A percentile compares a stretch with the other conserved stretches of the same genome.
These are phyloP conservation scores for Tinea semifulvella DNA, from an alignment of 2,888 invertebrate genomes.

Conservation along the genomic window DNA sequence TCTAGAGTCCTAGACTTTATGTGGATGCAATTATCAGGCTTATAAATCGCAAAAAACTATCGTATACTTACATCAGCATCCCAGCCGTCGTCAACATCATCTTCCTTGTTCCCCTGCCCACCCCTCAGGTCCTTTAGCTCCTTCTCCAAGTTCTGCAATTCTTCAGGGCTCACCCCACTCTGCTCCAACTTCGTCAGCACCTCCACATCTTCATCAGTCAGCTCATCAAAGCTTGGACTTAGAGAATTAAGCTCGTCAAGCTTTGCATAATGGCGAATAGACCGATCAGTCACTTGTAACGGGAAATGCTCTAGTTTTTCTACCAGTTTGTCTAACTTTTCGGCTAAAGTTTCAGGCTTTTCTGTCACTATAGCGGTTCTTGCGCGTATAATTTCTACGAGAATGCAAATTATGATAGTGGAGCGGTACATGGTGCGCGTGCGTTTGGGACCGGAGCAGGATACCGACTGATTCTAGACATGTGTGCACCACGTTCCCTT, in stretches of 20 bases:
- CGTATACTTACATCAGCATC: constrained; percentile 1
- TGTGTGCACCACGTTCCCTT: constrained; percentile 25
- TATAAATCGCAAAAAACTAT: too few relatives aligned
- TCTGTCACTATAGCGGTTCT: constrained; percentile 39
- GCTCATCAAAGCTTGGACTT: constrained; percentile 24
- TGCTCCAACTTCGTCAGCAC: constrained; percentile 41
- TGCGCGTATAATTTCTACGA: constrained; percentile 24
- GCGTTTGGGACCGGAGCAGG: constrained; percentile 28
- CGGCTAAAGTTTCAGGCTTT: constrained; percentile 28
- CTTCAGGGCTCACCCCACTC: constrained; percentile 43
- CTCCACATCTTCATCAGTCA: constrained; percentile 47
- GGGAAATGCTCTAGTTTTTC: constrained; percentile 44
- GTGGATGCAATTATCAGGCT: too few relatives aligned
- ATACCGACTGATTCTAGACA: constrained; percentile 25
- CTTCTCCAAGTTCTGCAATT: constrained; percentile 39
- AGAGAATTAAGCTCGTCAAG: constrained; percentile 42
- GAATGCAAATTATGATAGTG: constrained; percentile 32
- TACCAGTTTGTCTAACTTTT: constrained; percentile 38
- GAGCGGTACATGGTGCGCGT: constrained; percentile 37
- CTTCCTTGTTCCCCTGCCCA: constrained; percentile 18
- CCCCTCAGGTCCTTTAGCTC: constrained; percentile 39
- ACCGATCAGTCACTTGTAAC: background rate
- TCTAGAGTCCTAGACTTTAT: too few relatives aligned
- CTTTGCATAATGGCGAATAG: constrained; percentile 27
- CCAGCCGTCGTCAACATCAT: constrained; percentile 11